These are phyloP conservation scores for Eidolon helvum DNA, from an alignment of 2,113 vertebrate species.

Conservation along the genomic window DNA sequence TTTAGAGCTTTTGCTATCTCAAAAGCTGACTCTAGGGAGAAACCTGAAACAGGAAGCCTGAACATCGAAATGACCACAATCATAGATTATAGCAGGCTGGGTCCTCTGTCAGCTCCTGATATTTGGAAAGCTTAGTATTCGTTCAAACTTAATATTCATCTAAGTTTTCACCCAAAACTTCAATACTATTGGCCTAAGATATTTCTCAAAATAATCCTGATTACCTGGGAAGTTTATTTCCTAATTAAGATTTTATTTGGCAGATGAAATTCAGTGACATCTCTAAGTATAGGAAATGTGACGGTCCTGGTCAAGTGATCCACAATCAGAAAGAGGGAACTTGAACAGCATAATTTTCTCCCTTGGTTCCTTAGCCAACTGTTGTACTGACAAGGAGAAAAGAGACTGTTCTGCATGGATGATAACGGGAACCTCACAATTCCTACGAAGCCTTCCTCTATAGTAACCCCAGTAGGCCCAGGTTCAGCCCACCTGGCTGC, in stretches of 20 bases:
- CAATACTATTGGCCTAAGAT: neutral
- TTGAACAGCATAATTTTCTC: neutral
- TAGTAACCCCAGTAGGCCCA: neutral
- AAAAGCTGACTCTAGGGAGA: slow-evolving; percentile 17
- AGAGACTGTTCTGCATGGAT: neutral
- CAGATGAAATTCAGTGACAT: neutral
- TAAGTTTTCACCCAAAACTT: slow-evolving; percentile 23
- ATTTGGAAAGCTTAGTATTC: slow-evolving; percentile 41
- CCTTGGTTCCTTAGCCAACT: neutral
- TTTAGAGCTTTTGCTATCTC: neutral
- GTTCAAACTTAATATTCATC: slow-evolving; percentile 6
- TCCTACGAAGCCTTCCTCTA: neutral
- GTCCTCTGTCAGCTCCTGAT: neutral
- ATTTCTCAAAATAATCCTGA: neutral
- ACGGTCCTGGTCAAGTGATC: neutral
- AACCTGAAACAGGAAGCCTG: neutral
- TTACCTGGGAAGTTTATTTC: neutral
- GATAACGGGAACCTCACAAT: neutral
- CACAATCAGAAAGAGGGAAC: neutral
- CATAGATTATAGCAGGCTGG: neutral
- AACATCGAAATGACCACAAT: neutral
- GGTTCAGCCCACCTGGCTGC: neutral
- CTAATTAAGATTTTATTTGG: neutral
- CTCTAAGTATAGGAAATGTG: neutral
- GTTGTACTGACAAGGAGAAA: neutral